Conservation (phyloP, 2,888 invertebrate species). For the Dynastes grantii region DNA sequence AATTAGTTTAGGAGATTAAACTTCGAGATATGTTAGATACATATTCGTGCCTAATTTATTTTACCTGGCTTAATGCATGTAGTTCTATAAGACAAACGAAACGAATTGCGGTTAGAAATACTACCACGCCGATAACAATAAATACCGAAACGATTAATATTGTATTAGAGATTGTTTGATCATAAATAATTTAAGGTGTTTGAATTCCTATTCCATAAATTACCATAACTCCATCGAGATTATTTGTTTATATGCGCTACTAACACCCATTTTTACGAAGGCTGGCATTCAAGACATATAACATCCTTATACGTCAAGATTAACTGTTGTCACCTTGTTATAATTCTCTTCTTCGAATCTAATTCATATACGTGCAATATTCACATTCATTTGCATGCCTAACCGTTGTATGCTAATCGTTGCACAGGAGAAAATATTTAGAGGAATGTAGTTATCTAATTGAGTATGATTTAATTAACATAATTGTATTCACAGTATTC, state of each 20-base stretch:
- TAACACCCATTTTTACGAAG: slow-evolving; percentile 44
- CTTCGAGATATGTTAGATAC: slow-evolving; percentile 10
- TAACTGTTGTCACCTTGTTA: slow-evolving; percentile 51
- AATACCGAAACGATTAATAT: slow-evolving; percentile 25
- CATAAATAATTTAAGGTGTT: slow-evolving; percentile 42
- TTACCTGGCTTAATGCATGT: background rate
- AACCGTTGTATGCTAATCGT: slow-evolving; percentile 48
- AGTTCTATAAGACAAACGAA: background rate
- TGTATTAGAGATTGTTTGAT: slow-evolving; percentile 12
- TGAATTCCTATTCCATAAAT: slow-evolving; percentile 37
- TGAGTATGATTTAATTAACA: slow-evolving; percentile 46
- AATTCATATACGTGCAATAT: slow-evolving; percentile 23
- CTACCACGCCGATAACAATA: slow-evolving; percentile 4
- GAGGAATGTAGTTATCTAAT: slow-evolving; percentile 47
- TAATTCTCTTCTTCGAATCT: slow-evolving; percentile 37
- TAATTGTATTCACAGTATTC: slow-evolving; percentile 4
- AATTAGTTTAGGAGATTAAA: slow-evolving; percentile 3
- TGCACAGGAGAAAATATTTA: slow-evolving; percentile 38
- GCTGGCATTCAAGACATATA: slow-evolving; percentile 32
- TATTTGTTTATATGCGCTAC: slow-evolving; percentile 46
- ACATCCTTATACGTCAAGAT: slow-evolving; percentile 16
- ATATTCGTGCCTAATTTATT: slow-evolving; percentile 16
- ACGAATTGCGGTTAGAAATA: slow-evolving; percentile 4
- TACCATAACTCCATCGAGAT: slow-evolving; percentile 30
- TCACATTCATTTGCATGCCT: slow-evolving; percentile 44